Base-by-base conservation (phyloP, 2,888 invertebrate genomes). In the Tinea trinotella region DNA sequence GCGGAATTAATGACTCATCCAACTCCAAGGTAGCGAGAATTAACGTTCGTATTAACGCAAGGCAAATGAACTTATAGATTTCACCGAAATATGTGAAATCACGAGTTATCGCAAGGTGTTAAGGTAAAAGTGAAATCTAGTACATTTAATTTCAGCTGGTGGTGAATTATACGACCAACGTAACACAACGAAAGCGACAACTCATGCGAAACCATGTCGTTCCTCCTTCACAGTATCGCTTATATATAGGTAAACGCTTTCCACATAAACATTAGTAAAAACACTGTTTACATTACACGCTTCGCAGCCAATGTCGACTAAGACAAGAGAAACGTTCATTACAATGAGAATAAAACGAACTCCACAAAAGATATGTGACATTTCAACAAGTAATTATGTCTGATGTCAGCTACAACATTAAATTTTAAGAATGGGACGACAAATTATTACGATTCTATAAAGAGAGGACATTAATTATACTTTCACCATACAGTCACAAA, bases 161-260 rank as follows among this genome's bases (percentile, higher is more conserved):
- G 22, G 52, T 22, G 17, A 12, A 19, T 19, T 19, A 15, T 15
- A 15, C 12, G n/a, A 9, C 7, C 12, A 3, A 30, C 7, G 30
- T 7, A 30, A 22, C 22, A 46, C 18, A 46, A 72, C 68, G 75
- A 80, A 80, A 77, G 74, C 76, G 65, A 64, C 78, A 75, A 80
- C 67, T 79, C 78, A 78, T 63, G 70, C 68, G 68, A 66, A 70
- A 69, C 70, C 46, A 50, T n/a, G 52, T 10, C 50, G 12, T 13
- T 24, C 34, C 35, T 15, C 30, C 22, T 17, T 35, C 35, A 17
- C 34, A 24, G 18, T 20, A 12, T n/a, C n/a, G n/a, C n/a, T 20
- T 24, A 24, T 20, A 12, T 22, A 20, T 17, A 20, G 18, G 44
- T 19, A 46, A 46, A 46, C 17, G 46, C 46, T 46, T 46, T 46